Conservation (phyloP, 2,888 invertebrate species). For the Lasioglossum calceatum region DNA sequence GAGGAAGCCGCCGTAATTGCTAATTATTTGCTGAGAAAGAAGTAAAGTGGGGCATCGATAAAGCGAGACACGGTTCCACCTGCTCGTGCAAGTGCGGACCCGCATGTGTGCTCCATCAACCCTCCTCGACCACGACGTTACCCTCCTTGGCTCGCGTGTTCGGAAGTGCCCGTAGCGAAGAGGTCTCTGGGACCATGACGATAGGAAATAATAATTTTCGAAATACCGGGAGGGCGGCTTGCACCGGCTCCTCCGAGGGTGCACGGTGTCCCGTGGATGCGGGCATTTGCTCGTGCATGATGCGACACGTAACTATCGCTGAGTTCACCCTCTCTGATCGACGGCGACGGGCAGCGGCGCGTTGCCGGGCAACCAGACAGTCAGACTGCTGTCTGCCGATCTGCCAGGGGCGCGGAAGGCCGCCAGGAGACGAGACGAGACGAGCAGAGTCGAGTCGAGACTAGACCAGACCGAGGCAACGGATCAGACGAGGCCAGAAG, state of each 20-base stretch:
- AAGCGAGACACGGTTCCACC: slow-evolving; percentile 1
- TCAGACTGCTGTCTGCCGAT: slow-evolving; percentile 80
- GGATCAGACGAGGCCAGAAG: slow-evolving; percentile 33
- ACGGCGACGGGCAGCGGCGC: slow-evolving; percentile 74
- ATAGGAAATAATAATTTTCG: not conserved
- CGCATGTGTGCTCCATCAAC: not conserved
- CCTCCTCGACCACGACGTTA: not conserved
- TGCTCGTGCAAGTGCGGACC: not conserved
- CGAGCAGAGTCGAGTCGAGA: slow-evolving; percentile 13
- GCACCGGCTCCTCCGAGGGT: not conserved
- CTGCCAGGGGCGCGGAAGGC: slow-evolving; percentile 68
- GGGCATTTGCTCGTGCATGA: slow-evolving; percentile 62
- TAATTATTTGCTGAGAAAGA: not conserved
- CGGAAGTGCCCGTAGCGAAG: not conserved
- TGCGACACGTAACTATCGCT: slow-evolving; percentile 62
- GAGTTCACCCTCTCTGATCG: slow-evolving; percentile 75
- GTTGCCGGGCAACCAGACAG: slow-evolving; percentile 83
- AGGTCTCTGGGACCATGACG: not conserved
- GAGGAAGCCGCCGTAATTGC: not conserved
- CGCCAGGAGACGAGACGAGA: slow-evolving; percentile 40
- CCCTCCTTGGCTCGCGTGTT: not conserved
- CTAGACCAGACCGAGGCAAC: slow-evolving; percentile 3
- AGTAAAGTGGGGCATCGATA: not conserved
- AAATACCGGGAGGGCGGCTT: not conserved
- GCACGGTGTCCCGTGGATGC: not conserved